Conservation (phyloP, 35 echinoderm and acorn worm species). For the Anneissia japonica region DNA sequence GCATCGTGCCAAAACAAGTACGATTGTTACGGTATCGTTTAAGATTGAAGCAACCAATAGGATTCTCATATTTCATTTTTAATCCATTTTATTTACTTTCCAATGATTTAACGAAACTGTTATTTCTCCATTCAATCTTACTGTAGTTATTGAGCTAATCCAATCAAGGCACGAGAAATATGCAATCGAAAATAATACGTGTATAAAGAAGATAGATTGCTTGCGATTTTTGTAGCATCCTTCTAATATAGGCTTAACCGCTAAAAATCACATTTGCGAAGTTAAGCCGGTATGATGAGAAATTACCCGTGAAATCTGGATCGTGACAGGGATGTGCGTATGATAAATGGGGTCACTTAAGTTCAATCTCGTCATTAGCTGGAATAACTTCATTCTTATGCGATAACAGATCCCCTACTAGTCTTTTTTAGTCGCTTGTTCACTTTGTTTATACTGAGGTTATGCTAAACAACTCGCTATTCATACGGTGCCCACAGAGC, state of each 20-base stretch:
- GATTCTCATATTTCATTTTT: no score
- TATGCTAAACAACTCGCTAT: background rate
- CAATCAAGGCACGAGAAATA: background rate
- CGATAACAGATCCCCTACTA: background rate
- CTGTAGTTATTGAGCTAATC: background rate
- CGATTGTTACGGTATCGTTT: no score
- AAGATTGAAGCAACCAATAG: no score
- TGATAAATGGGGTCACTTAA: background rate
- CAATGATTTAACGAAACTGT: no score
- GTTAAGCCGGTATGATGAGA: background rate
- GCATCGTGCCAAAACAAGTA: no score
- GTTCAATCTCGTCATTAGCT: background rate
- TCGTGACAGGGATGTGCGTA: background rate
- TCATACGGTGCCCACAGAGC: background rate
- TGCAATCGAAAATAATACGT: background rate
- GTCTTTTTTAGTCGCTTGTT: background rate
- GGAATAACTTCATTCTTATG: background rate
- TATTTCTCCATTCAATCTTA: no score
- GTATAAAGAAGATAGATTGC: background rate
- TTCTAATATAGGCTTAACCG: background rate
- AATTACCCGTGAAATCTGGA: background rate
- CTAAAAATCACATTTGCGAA: background rate
- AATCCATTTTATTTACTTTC: no score
- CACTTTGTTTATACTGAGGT: background rate
- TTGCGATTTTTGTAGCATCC: background rate